phyloP scores from a whole-genome alignment of 2,888 invertebrate genomes.

The Barypeithes pellucidus region DNA sequence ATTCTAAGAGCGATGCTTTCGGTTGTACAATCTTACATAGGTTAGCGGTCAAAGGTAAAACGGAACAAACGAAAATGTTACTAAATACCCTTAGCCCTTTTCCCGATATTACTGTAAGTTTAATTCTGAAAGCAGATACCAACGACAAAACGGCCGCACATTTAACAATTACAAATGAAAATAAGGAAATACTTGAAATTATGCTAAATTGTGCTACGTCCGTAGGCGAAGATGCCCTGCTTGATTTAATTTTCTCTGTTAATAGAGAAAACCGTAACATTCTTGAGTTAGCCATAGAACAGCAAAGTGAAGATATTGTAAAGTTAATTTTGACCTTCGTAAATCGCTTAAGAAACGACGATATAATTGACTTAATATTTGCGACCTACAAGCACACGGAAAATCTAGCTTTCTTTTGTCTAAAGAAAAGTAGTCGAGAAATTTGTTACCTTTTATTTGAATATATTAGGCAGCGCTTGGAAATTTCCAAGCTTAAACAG shows the following conservation, averaged over 20 bases:
- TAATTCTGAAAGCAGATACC: not conserved
- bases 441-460: not conserved
- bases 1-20: not conserved
- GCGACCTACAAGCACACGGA: constrained; percentile 7
- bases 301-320: not conserved
- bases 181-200: not conserved
- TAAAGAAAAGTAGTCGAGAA: not conserved
- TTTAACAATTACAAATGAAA: not conserved
- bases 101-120: not conserved
- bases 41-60: not conserved
- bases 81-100: not conserved
- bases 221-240: not conserved
- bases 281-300: constrained; percentile 1
- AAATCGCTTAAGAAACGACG: not conserved
- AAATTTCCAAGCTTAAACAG: not conserved
- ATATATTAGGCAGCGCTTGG: not conserved
- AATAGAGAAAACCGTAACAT: not conserved
- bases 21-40: constrained; percentile 7
- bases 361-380: constrained; percentile 3
- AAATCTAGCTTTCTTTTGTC: not conserved
- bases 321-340: not conserved
- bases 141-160: not conserved
- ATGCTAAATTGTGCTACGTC: not conserved
- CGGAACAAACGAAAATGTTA: not conserved
- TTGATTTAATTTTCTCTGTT: not conserved